phyloP scores from a whole-genome alignment of 2,797 vertebrate genomes.

The Notamacropus eugenii region DNA sequence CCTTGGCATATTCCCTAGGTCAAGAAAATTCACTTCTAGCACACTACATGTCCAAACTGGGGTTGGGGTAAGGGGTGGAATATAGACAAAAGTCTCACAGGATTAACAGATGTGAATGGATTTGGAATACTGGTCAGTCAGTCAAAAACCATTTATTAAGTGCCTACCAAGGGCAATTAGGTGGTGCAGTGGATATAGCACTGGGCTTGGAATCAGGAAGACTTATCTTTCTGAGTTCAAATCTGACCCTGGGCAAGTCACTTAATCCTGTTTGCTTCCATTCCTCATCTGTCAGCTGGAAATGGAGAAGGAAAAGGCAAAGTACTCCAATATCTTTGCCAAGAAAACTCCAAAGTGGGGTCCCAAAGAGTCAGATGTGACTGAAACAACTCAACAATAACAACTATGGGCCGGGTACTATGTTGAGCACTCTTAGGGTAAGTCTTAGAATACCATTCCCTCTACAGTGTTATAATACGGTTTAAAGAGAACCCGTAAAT shows the following conservation, averaged over 20 bases:
- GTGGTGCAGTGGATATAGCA: background rate
- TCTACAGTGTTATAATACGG: background rate
- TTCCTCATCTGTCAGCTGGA: background rate
- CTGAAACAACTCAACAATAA: background rate
- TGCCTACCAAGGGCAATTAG: background rate
- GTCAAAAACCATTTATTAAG: background rate
- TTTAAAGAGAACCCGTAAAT: background rate
- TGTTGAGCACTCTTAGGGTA: background rate
- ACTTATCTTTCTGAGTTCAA: background rate
- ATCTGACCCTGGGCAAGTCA: background rate
- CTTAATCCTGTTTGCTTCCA: background rate
- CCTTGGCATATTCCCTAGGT: background rate
- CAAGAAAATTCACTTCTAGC: background rate
- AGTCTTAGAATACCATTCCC: background rate
- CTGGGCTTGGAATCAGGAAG: background rate
- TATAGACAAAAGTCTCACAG: background rate
- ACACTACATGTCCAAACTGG: background rate
- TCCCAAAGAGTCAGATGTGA: background rate
- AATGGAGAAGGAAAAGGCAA: background rate
- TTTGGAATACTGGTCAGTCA: background rate
- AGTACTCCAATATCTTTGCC: background rate
- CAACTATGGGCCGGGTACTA: background rate
- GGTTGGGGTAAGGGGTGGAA: background rate
- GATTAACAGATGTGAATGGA: background rate
- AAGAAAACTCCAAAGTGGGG: background rate